These are phyloP conservation scores for Epicauta chinensis DNA, from an alignment of 1,140 invertebrate genomes.

Conservation along the genomic window DNA sequence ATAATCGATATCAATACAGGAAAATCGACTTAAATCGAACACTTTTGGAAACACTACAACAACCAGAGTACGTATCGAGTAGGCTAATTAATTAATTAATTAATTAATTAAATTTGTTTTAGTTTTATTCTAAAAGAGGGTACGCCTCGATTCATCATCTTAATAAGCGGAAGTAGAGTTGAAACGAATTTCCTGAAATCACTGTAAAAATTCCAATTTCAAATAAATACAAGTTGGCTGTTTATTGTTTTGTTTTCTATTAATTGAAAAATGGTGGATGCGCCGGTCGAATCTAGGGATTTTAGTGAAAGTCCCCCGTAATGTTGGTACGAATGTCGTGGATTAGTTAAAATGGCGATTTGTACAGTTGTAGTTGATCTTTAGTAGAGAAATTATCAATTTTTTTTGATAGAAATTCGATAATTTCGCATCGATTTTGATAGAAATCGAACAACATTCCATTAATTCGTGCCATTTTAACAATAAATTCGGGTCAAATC, in stretches of 20 bases:
- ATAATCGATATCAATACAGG: conserved; percentile 55
- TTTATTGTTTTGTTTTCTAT: no score
- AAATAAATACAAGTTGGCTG: no score
- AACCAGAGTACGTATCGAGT: conserved; percentile 50
- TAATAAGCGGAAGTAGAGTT: conserved; percentile 29
- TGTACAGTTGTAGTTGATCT: no score
- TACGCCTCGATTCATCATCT: conserved; percentile 37
- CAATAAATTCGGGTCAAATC: no score
- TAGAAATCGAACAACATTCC: no score
- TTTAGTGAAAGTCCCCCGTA: conserved; percentile 5
- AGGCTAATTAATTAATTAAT: conserved; percentile 4
- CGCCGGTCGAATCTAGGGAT: neutral
- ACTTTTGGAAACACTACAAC: conserved; percentile 56
- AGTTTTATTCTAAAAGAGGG: conserved; percentile 36
- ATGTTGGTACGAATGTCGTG: conserved; percentile 4
- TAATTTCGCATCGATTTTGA: no score
- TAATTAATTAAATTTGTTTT: conserved; percentile 22
- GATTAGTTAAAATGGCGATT: conserved; percentile 13
- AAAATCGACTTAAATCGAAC: conserved; percentile 46
- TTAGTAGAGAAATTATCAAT: no score
- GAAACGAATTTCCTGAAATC: conserved; percentile 13
- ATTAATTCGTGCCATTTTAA: no score
- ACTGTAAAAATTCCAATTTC: no score
- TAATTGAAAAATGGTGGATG: no score
- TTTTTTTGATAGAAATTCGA: no score